Conservation (phyloP, 2,888 invertebrate genomes). For the Tubulanus polymorphus region DNA sequence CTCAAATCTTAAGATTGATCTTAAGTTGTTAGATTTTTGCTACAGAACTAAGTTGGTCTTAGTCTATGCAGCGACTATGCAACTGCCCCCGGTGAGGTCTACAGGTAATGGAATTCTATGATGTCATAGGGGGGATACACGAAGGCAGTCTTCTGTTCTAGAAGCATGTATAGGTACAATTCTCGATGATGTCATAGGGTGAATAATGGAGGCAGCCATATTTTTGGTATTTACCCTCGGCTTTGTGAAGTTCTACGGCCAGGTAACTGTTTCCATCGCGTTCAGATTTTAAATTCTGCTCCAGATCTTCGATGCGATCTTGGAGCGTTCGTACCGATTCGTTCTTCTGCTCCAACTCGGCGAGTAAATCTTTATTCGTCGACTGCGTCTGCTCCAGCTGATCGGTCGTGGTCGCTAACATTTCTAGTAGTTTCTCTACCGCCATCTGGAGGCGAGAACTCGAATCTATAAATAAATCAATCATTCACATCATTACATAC, state of each 20-base stretch:
- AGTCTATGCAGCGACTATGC: too few species aligned
- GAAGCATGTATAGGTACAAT: too few species aligned
- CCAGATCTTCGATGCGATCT: constrained; percentile 32
- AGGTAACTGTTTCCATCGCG: constrained; percentile 45
- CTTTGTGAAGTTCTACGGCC: constrained; percentile 48
- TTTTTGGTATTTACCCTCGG: constrained; percentile 52
- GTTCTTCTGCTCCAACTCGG: constrained; percentile 26
- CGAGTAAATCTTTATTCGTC: constrained; percentile 36
- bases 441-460: constrained; percentile 37
- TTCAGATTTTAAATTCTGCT: constrained; percentile 36
- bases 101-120: too few species aligned
- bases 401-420: constrained; percentile 37
- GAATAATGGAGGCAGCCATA: not conserved
- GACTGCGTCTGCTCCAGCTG: constrained; percentile 37
- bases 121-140: too few species aligned
- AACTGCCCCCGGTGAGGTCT: too few species aligned
- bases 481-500: too few species aligned
- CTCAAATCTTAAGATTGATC: too few species aligned
- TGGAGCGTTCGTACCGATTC: constrained; percentile 27
- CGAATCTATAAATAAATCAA: too few species aligned
- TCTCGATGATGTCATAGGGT: too few species aligned
- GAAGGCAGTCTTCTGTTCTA: not conserved
- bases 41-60: too few species aligned
- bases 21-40: too few species aligned
- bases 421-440: constrained; percentile 40